Conservation (phyloP, 2,113 vertebrate species). For the Myotis lucifugus region DNA sequence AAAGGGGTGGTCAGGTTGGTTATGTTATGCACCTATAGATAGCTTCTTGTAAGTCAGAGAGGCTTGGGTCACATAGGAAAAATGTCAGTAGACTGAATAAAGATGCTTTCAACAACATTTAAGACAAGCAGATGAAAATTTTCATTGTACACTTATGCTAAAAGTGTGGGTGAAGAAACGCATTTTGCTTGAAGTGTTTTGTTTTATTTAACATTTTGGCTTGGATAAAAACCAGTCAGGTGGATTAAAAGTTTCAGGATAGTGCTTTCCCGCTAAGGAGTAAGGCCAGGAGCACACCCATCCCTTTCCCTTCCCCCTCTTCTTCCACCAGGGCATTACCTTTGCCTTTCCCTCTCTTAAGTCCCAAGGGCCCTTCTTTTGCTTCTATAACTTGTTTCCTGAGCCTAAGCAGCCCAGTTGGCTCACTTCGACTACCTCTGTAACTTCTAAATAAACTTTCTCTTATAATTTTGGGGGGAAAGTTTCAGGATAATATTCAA, state of each 20-base stretch:
- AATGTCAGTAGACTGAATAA: neutral
- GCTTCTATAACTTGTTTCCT: neutral
- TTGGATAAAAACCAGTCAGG: neutral
- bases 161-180: constrained; percentile 22
- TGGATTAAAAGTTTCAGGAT: constrained; percentile 20
- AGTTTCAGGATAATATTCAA: constrained; percentile 3
- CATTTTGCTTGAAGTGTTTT: constrained; percentile 41
- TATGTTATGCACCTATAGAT: too few relatives aligned
- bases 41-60: neutral
- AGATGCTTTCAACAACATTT: neutral
- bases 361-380: neutral
- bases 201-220: constrained; percentile 36
- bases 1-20: neutral
- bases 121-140: constrained; percentile 12
- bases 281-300: neutral
- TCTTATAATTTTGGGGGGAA: neutral
- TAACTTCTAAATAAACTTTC: neutral
- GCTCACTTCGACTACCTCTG: neutral
- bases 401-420: neutral
- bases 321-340: neutral
- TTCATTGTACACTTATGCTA: neutral
- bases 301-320: neutral
- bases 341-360: neutral
- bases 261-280: neutral
- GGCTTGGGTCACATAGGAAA: neutral